phyloP scores from a whole-genome alignment of 2,888 invertebrate genomes.

The Schizaphis graminum region DNA sequence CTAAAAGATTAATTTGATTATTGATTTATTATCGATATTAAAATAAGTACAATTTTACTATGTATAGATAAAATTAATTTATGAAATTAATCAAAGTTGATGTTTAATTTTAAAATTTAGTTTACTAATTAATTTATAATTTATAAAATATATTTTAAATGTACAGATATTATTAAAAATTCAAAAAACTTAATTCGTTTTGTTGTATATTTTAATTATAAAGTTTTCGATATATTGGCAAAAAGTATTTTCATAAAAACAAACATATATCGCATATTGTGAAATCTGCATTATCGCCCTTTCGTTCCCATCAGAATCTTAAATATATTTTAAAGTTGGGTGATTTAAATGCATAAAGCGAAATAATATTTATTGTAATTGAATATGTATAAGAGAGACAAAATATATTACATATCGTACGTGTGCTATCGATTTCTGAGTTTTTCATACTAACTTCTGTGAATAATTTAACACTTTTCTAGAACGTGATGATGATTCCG shows the following conservation, averaged over 20 bases:
- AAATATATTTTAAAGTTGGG: not conserved
- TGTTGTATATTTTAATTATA: not conserved
- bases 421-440: not conserved
- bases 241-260: not conserved
- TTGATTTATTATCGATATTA: not conserved
- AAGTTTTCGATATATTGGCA: not conserved
- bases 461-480: constrained; percentile 54
- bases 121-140: not conserved
- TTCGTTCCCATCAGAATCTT: not conserved
- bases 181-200: not conserved
- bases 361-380: not conserved
- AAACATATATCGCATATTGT: not conserved
- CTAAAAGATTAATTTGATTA: not conserved
- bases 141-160: not conserved
- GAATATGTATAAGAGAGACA: not conserved
- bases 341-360: constrained; percentile 12
- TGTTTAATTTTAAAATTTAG: not conserved
- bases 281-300: not conserved
- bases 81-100: not conserved
- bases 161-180: not conserved
- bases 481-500: constrained; percentile 55
- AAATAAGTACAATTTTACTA: not conserved
- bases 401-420: not conserved
- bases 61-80: not conserved
- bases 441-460: not conserved